Evolutionary conservation across 2,888 invertebrate genomes (phyloP), one percentile per base, ranked within the genome.

Genomic region (Acleris laterana): DNA sequence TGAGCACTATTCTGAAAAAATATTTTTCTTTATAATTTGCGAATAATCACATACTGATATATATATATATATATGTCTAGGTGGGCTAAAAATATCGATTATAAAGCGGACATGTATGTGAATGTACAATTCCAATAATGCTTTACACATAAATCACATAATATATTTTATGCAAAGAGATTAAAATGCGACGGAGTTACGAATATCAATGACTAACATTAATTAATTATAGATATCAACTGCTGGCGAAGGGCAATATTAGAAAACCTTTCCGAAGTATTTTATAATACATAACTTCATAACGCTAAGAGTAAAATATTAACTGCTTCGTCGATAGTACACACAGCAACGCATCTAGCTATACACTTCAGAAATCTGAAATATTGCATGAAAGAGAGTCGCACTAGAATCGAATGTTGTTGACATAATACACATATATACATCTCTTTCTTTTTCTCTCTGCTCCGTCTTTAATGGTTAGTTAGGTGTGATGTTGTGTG

Each of bases 1-100:
- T 87, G 83, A 89, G 86, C 88, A 84, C 85, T 88, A 88, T 78
- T 73, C 82, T 90, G 87, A 88, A 91, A 91, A 91, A 90, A 90
- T 90, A 90, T 85, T 82, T 84, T 73, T 57, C 62, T 66, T 77
- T 84, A 85, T 89, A 89, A 86, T 87, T 82, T 86, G 90, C 88
- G 84, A 88, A 89, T 82, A 80, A 84, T 87, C 82, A 84, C 85
- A 87, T 85, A 84, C 84, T 88, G 81, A 77, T 72, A 70, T 74
- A 75, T 6, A 77, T 72, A 70, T 74, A 75, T 6, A 4, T 25
- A 28, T 83, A 79, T 81, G 78, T 81, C 87, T 90, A 90, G 81
- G 87, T 89, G 88, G 87, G 77, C 80, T 83, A 78, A 70, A 69
- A 74, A 72, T 78, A 79, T 84, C 77, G 85, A 82, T 81, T 76